Base-by-base conservation (phyloP, 2,113 vertebrate species). In the Cathartes aura region DNA sequence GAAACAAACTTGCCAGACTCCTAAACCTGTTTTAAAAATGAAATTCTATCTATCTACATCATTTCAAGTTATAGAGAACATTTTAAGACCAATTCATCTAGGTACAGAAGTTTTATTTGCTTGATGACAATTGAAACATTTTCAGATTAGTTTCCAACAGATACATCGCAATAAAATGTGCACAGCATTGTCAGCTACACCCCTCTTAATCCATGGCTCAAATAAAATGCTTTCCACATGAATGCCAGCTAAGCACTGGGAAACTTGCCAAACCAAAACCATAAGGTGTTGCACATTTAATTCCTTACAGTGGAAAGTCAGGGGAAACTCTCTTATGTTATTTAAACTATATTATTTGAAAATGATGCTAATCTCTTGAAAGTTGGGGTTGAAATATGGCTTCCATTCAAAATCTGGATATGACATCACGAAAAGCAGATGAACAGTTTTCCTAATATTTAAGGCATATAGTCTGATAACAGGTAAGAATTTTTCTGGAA, bases 241-340 rank as follows among this genome's bases (percentile, higher is more conserved):
- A 89, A 58, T 67, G 68, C 42, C 71, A 93, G 63, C 0, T 0
- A 90, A 67, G 45, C 55, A 76, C 53, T 70, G 59, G 88, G 89
- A 94, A 95, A 72, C 15, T 48, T 89, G 76, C 93, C 97, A 94
- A 87, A 79, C 52, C 47, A 74, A 91, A 95, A 67, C 43, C 68
- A 36, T 86, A 92, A 92, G 68, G 63, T 84, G 79, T 48, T 93
- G 48, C 94, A 87, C 64, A 74, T 79, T 66, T 89, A 81, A 73
- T 75, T 91, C 55, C 20, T 93, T 60, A 70, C 30, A 76, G 21
- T 68, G 21, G 42, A 50, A 91, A 75, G 32, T 78, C 53, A 60
- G 38, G 32, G 38, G 23, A 91, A 91, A 53, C 9, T 82, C 9
- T 73, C 29, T 45, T 47, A 27, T n/a, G 55, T 56, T 75, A 70